phyloP scores from a whole-genome alignment of 1,140 invertebrate species.

The Drosophila kurseongensis region DNA sequence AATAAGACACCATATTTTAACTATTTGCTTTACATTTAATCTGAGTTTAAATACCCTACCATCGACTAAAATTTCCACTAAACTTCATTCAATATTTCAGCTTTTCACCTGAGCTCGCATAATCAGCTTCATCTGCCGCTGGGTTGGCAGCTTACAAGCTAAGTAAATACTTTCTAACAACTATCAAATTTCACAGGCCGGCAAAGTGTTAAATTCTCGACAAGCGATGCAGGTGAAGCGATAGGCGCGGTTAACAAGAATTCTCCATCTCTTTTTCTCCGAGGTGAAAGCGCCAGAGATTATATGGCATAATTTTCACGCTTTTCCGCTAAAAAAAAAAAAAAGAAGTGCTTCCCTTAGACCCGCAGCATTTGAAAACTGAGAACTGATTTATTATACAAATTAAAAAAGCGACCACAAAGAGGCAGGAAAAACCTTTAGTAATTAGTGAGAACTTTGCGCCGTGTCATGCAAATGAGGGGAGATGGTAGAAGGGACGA shows the following conservation, averaged over 20 bases:
- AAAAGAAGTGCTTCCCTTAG: constrained; percentile 23
- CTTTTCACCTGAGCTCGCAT: constrained; percentile 22
- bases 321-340: constrained; percentile 65
- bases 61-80: not conserved
- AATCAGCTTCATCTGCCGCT: constrained; percentile 34
- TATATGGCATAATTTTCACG: constrained; percentile 80
- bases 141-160: constrained; percentile 22
- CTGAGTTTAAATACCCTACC: not conserved
- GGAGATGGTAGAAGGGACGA: constrained; percentile 14
- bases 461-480: constrained; percentile 58
- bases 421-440: constrained; percentile 58
- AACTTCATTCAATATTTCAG: constrained; percentile 18
- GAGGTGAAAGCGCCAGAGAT: constrained; percentile 68
- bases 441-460: constrained; percentile 75
- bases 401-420: constrained; percentile 63
- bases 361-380: constrained; percentile 9
- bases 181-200: constrained; percentile 69
- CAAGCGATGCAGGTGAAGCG: constrained; percentile 75
- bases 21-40: not conserved
- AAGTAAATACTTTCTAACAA: constrained; percentile 67
- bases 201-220: constrained; percentile 70
- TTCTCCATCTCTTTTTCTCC: constrained; percentile 27
- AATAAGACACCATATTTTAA: too few relatives aligned
- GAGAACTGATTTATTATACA: constrained; percentile 82
- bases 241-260: constrained; percentile 71